Evolutionary conservation across 2,797 vertebrate genomes (phyloP).

Genomic region (Oryzias dopingdopingensis): DNA sequence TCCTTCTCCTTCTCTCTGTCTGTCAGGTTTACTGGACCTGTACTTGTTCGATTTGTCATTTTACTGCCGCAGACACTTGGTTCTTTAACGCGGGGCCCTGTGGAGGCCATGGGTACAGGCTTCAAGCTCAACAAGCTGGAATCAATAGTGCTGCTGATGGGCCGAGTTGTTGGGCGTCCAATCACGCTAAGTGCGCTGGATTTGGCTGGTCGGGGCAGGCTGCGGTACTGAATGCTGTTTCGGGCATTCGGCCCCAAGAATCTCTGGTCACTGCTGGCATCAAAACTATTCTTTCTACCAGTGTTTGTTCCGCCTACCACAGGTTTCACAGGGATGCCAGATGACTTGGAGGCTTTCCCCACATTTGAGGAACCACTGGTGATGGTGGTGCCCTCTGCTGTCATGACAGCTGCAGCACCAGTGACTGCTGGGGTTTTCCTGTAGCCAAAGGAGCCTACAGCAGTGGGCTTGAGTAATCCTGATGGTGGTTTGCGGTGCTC

Average conservation of each 20-base stretch:
- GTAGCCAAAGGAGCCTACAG: conserved; percentile 88
- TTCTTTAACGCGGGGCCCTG: conserved; percentile 79
- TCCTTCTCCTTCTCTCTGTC: conserved; percentile 98
- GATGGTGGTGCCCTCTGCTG: conserved; percentile 83
- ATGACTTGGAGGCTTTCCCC: conserved; percentile 90
- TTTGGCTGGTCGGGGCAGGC: conserved; percentile 94
- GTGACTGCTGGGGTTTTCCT: conserved; percentile 86
- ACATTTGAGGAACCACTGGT: conserved; percentile 87
- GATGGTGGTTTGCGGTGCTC: conserved; percentile 95
- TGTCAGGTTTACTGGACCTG: conserved; percentile 92
- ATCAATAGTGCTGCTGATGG: conserved; percentile 87
- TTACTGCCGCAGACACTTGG: conserved; percentile 65
- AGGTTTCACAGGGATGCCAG: conserved; percentile 93
- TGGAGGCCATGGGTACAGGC: conserved; percentile 63
- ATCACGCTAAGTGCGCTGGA: conserved; percentile 94
- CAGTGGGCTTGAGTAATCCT: conserved; percentile 86
- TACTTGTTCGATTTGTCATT: conserved; percentile 43
- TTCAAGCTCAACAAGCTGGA: conserved; percentile 87
- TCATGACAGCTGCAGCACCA: conserved; percentile 88
- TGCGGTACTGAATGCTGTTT: conserved; percentile 95
- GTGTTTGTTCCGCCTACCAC: conserved; percentile 64
- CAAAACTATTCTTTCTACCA: conserved; percentile 92
- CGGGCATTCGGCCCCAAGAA: conserved; percentile 88
- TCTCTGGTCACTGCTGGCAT: conserved; percentile 85
- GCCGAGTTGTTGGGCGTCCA: conserved; percentile 77